These are phyloP conservation scores for Octodon degus DNA, from an alignment of 2,113 vertebrate genomes.

Conservation along the genomic window DNA sequence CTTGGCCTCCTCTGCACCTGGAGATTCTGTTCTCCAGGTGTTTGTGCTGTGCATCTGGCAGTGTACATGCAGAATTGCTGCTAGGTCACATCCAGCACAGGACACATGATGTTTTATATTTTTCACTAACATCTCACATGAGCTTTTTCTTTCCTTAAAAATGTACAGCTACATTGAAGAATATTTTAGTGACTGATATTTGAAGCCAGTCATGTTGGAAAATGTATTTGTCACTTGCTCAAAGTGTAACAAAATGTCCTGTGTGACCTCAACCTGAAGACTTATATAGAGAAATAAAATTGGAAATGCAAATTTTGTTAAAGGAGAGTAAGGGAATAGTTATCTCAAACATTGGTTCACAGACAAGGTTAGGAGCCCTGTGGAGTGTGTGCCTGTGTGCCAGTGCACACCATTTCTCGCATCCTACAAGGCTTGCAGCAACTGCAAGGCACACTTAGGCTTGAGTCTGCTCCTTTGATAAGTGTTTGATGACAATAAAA, in stretches of 20 bases:
- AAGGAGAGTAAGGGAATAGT: background rate
- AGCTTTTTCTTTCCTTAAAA: background rate
- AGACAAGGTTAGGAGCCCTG: background rate
- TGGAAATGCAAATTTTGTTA: conserved; percentile 27
- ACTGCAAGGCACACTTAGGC: background rate
- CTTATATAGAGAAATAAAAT: conserved; percentile 36
- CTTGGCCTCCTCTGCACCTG: background rate
- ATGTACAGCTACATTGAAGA: background rate
- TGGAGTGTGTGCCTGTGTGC: background rate
- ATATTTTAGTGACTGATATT: background rate
- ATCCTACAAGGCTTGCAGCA: background rate
- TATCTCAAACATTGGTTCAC: background rate
- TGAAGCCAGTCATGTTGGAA: background rate
- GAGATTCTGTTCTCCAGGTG: background rate
- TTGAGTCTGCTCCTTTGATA: background rate
- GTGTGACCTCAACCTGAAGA: background rate
- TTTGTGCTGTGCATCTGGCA: background rate
- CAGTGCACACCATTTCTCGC: background rate
- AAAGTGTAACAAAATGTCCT: conserved; percentile 1
- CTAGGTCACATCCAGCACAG: background rate
- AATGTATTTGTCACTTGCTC: conserved; percentile 1
- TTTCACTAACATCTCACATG: background rate
- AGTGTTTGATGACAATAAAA: background rate
- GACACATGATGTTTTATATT: background rate
- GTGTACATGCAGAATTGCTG: background rate